Evolutionary conservation across 1,140 invertebrate genomes (phyloP).

Genomic region (Dendrolimus punctatus): DNA sequence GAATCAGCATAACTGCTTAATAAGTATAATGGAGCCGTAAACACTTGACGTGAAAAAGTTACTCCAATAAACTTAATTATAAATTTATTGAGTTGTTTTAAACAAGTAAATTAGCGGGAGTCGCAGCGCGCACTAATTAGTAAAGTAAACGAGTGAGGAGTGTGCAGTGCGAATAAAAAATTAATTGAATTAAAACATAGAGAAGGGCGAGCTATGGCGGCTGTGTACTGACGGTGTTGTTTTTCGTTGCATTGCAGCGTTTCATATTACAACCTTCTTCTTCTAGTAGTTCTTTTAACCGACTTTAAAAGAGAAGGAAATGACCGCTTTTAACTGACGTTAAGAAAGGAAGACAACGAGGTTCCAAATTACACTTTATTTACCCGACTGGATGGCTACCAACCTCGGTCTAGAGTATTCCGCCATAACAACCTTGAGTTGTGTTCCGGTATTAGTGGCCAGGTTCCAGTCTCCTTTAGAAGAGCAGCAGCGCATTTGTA

Average conservation of each 20-base stretch:
- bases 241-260: neutral
- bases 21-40: no score
- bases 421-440: no score
- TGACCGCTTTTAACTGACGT: no score
- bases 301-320: no score
- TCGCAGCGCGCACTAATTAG: conserved; percentile 7
- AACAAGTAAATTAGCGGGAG: conserved; percentile 7
- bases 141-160: conserved; percentile 11
- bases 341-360: no score
- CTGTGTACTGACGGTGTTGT: neutral
- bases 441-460: no score
- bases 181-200: conserved; percentile 11
- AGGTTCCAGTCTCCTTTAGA: no score
- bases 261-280: neutral
- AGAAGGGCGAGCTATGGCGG: neutral
- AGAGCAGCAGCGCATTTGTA: no score
- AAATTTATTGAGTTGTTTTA: conserved; percentile 12
- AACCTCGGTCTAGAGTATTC: no score
- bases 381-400: no score
- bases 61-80: conserved; percentile 1
- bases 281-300: neutral
- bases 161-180: conserved; percentile 11
- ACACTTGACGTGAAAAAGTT: neutral
- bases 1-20: no score
- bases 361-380: no score